Evolutionary conservation across 2,113 vertebrate species (phyloP).

Genomic region (Pedetes capensis): DNA sequence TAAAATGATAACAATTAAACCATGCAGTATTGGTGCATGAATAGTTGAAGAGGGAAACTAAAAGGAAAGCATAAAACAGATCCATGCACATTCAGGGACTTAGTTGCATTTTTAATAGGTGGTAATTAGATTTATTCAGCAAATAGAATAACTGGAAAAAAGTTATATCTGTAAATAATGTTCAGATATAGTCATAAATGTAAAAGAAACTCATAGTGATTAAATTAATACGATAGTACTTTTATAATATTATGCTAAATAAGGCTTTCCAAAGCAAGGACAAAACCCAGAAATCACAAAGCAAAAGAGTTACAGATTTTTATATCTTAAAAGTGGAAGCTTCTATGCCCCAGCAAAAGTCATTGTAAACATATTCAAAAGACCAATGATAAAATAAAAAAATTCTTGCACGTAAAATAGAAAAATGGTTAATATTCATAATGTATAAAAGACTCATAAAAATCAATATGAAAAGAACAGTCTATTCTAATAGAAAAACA

Average conservation of each 20-base stretch:
- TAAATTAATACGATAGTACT: slow-evolving; percentile 3
- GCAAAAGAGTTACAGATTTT: not conserved
- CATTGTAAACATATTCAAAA: not conserved
- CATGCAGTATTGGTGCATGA: not conserved
- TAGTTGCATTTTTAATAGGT: not conserved
- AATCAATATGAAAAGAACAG: slow-evolving; percentile 21
- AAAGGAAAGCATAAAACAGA: not conserved
- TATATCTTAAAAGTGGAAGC: slow-evolving; percentile 15
- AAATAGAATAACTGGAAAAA: slow-evolving; percentile 7
- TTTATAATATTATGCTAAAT: slow-evolving; percentile 38
- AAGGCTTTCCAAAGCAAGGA: slow-evolving; percentile 14
- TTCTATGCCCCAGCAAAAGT: not conserved
- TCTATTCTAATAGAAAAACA: slow-evolving; percentile 7
- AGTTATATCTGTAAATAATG: slow-evolving; percentile 31
- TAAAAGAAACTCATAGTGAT: not conserved
- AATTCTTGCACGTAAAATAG: not conserved
- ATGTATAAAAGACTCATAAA: slow-evolving; percentile 21
- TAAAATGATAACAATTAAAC: not conserved
- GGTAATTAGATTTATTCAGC: not conserved
- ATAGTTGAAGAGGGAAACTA: not conserved
- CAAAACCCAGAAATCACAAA: not conserved
- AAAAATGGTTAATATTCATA: slow-evolving; percentile 39
- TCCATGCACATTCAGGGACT: not conserved
- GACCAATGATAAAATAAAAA: slow-evolving; percentile 33
- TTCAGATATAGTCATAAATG: slow-evolving; percentile 1